Conservation (phyloP, 2,797 vertebrate species). For the Halcyon chelicuti region DNA sequence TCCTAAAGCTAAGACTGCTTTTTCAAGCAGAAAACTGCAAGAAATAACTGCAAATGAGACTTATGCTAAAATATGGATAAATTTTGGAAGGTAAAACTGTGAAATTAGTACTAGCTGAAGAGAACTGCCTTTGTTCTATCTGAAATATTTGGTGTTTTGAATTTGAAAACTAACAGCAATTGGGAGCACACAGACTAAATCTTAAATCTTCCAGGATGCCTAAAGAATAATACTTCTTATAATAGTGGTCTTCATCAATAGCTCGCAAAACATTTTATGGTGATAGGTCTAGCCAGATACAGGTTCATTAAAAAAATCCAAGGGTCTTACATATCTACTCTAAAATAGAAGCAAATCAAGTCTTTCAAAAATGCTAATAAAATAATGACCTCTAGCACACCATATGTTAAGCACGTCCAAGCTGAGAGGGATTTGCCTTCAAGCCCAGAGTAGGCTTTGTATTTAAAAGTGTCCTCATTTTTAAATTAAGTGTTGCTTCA, state of each 20-base stretch:
- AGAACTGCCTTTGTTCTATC: conserved; percentile 15
- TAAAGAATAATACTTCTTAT: not conserved
- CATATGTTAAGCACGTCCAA: not conserved
- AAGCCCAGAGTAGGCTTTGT: not conserved
- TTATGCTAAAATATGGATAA: conserved; percentile 53
- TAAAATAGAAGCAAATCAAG: not conserved
- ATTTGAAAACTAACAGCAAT: not conserved
- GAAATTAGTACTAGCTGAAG: conserved; percentile 46
- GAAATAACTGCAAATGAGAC: conserved; percentile 60
- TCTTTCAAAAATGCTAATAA: conserved; percentile 25
- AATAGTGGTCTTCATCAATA: not conserved
- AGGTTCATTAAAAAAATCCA: not conserved
- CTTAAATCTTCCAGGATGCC: not conserved
- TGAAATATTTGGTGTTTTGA: conserved; percentile 22
- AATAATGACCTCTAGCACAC: not conserved
- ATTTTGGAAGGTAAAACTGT: conserved; percentile 49
- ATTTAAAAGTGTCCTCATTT: not conserved
- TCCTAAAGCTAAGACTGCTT: conserved; percentile 57
- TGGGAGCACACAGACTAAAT: not conserved
- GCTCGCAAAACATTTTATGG: not conserved
- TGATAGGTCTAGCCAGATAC: not conserved
- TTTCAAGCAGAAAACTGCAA: conserved; percentile 56
- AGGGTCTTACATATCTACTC: not conserved
- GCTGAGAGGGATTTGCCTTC: not conserved
- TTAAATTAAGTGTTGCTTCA: not conserved